Evolutionary conservation across 2,113 vertebrate species (phyloP).

Genomic region (Microcebus jonahi): DNA sequence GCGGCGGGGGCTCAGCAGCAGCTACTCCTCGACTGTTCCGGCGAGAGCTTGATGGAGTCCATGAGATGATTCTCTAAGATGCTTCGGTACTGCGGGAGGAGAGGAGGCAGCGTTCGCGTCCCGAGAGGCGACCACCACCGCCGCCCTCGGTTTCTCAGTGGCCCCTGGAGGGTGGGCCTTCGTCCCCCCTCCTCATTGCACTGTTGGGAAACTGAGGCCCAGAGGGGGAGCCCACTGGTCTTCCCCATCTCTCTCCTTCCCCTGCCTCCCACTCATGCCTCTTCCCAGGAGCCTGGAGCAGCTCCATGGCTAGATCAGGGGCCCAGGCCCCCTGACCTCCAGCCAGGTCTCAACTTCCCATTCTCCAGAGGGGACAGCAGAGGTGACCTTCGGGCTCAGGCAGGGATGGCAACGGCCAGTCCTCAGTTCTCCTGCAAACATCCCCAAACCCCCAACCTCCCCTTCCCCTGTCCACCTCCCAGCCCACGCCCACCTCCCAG

Average conservation of each 20-base stretch:
- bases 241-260: neutral
- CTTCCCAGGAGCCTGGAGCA: neutral
- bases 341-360: neutral
- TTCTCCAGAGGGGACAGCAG: neutral
- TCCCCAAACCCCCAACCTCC: neutral
- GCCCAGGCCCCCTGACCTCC: neutral
- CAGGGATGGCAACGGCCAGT: neutral
- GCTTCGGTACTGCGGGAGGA: constrained; percentile 82
- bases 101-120: neutral
- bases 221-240: neutral
- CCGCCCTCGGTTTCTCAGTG: neutral
- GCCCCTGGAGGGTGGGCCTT: rapidly evolving
- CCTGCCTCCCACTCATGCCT: neutral
- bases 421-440: neutral
- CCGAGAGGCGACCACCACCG: rapidly evolving
- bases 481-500: no score
- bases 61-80: constrained; percentile 84
- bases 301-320: no score
- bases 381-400: neutral
- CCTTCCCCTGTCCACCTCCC: no score
- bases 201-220: neutral
- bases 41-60: constrained; percentile 87
- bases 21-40: constrained; percentile 70
- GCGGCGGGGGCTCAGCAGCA: constrained; percentile 81
- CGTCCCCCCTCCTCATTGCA: neutral